Evolutionary conservation across 2,888 invertebrate genomes (phyloP).

Genomic region (Beris morrisii): DNA sequence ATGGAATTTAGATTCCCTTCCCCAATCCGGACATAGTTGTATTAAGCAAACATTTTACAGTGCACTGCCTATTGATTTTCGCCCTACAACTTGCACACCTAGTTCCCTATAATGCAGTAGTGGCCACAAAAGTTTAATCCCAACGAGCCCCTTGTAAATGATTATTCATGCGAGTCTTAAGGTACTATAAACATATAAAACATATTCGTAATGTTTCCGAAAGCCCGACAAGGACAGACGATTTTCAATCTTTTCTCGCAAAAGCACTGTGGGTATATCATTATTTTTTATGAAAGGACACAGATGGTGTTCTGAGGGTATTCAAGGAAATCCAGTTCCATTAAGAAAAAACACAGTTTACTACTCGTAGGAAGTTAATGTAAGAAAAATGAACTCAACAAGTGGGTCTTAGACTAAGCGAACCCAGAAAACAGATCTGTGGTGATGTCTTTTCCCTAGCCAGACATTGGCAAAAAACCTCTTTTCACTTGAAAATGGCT

Average conservation of each 20-base stretch:
- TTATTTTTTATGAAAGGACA: slow-evolving; percentile 27
- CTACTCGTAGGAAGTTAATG: slow-evolving; percentile 22
- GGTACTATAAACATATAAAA: too few relatives aligned
- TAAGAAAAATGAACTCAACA: slow-evolving; percentile 22
- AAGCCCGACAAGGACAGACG: too few relatives aligned
- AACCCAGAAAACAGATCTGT: too few relatives aligned
- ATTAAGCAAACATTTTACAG: background rate
- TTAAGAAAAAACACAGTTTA: slow-evolving; percentile 20
- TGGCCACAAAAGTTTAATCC: too few relatives aligned
- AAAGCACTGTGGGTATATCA: background rate
- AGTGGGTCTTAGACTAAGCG: slow-evolving; percentile 6
- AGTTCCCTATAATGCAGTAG: background rate
- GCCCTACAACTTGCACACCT: slow-evolving; percentile 14
- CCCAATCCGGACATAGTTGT: too few relatives aligned
- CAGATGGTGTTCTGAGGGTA: slow-evolving; percentile 8
- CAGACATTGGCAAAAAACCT: too few relatives aligned
- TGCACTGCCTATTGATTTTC: slow-evolving; percentile 19
- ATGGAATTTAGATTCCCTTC: too few relatives aligned
- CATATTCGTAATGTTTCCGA: too few relatives aligned
- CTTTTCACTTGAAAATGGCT: slow-evolving; percentile 15
- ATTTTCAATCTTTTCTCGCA: too few relatives aligned
- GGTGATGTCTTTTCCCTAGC: too few relatives aligned
- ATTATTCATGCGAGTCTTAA: too few relatives aligned
- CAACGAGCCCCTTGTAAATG: too few relatives aligned
- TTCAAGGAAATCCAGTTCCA: slow-evolving; percentile 3